These are phyloP conservation scores for Trichopria drosophilae DNA, from an alignment of 2,888 invertebrate genomes.

Conservation along the genomic window DNA sequence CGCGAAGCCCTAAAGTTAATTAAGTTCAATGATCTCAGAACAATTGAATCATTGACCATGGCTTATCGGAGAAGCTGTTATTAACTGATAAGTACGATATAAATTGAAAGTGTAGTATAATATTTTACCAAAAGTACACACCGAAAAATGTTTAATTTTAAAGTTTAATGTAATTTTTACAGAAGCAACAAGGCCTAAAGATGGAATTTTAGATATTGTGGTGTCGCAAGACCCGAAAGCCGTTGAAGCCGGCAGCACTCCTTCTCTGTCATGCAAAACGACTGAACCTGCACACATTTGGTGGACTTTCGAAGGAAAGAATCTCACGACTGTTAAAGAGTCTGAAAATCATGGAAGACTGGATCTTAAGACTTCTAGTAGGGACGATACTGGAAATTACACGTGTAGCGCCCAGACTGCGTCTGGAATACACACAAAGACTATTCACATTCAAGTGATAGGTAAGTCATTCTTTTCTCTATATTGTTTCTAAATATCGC, in stretches of 20 bases:
- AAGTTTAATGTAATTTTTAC: no score
- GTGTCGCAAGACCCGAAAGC: slow-evolving; percentile 50
- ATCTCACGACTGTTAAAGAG: slow-evolving; percentile 59
- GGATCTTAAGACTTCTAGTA: slow-evolving; percentile 62
- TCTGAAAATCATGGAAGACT: slow-evolving; percentile 57
- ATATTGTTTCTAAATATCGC: background rate
- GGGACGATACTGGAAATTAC: slow-evolving; percentile 66
- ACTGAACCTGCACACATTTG: slow-evolving; percentile 60
- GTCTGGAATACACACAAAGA: slow-evolving; percentile 52
- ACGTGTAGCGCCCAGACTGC: slow-evolving; percentile 62
- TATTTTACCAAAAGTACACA: no score
- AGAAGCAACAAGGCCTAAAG: no score
- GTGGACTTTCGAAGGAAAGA: slow-evolving; percentile 65
- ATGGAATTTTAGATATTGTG: slow-evolving; percentile 47
- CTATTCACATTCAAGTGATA: slow-evolving; percentile 52
- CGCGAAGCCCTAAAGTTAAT: no score
- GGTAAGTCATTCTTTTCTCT: slow-evolving; percentile 41
- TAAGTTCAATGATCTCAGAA: no score
- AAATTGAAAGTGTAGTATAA: no score
- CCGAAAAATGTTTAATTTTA: no score
- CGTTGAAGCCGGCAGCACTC: slow-evolving; percentile 54
- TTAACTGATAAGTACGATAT: no score
- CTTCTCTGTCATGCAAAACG: slow-evolving; percentile 62
- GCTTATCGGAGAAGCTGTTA: no score
- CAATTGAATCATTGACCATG: no score